These are phyloP conservation scores for Pantelozetes paolii DNA, from an alignment of 2,888 invertebrate species.

Conservation along the genomic window DNA sequence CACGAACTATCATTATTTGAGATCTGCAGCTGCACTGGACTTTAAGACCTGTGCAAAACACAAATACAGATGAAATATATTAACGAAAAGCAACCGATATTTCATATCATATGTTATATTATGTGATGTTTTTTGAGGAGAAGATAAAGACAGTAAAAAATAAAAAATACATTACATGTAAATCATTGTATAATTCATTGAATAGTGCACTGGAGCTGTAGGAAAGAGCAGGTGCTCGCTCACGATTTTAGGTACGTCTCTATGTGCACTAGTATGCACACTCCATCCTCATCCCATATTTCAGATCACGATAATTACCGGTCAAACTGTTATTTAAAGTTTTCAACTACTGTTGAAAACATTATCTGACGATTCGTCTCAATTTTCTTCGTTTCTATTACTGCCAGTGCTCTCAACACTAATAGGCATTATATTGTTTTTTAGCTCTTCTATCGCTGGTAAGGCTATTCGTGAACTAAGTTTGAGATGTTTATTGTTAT, in stretches of 20 bases:
- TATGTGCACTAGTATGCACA: not conserved
- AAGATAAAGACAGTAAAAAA: constrained; percentile 30
- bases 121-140: not conserved
- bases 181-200: constrained; percentile 6
- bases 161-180: constrained; percentile 34
- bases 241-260: constrained; percentile 5
- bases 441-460: not conserved
- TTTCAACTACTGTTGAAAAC: constrained; percentile 38
- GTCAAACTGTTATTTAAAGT: constrained; percentile 34
- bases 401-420: constrained; percentile 26
- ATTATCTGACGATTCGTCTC: constrained; percentile 37
- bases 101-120: constrained; percentile 3
- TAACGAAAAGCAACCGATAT: constrained; percentile 7
- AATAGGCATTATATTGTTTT: constrained; percentile 29
- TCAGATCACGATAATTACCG: constrained; percentile 30
- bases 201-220: not conserved
- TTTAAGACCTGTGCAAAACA: not conserved
- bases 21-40: constrained; percentile 30
- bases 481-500: constrained; percentile 10
- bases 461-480: constrained; percentile 9
- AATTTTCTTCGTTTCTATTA: constrained; percentile 24
- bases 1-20: constrained; percentile 23
- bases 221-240: constrained; percentile 31
- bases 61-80: not conserved
- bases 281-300: constrained; percentile 37